phyloP scores from a whole-genome alignment of 2,888 invertebrate genomes.

The Acanthosoma haemorrhoidale region DNA sequence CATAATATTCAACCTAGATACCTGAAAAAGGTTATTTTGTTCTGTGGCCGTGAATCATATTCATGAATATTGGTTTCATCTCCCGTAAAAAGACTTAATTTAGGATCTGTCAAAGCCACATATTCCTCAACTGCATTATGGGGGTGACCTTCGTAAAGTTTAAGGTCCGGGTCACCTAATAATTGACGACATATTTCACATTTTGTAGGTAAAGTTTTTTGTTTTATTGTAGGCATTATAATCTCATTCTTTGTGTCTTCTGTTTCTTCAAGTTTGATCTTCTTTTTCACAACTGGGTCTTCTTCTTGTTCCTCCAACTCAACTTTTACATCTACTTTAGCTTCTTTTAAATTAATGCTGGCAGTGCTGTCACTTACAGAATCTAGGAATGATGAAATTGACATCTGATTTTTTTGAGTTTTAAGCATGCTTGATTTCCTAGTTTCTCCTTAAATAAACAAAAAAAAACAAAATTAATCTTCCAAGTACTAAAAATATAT shows the following conservation, averaged over 20 bases:
- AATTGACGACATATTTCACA: slow-evolving; percentile 52
- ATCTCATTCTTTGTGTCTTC: slow-evolving; percentile 27
- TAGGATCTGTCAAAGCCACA: slow-evolving; percentile 67
- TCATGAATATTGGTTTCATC: slow-evolving; percentile 52
- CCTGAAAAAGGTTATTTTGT: slow-evolving; percentile 55
- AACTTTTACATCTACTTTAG: not conserved
- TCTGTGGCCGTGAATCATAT: slow-evolving; percentile 55
- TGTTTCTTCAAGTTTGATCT: not conserved
- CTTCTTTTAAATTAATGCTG: slow-evolving; percentile 20
- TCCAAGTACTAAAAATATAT: too few relatives aligned
- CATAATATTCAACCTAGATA: slow-evolving; percentile 37
- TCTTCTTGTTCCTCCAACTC: slow-evolving; percentile 19
- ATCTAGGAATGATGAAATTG: not conserved
- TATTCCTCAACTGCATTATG: slow-evolving; percentile 70
- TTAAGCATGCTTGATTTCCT: not conserved
- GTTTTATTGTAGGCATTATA: slow-evolving; percentile 11
- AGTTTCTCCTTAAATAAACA: not conserved
- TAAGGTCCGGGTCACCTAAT: slow-evolving; percentile 49
- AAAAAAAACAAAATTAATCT: slow-evolving; percentile 7
- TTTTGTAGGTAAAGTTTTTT: slow-evolving; percentile 39
- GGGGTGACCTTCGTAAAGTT: slow-evolving; percentile 67
- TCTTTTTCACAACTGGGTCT: not conserved
- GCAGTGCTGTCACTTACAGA: not conserved
- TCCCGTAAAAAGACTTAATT: slow-evolving; percentile 65
- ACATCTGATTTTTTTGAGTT: not conserved